Percentiles rank a stretch among this genome's conserved stretches.
phyloP scores from a whole-genome alignment of 1,140 invertebrate species.

The Drosophila triauraria region DNA sequence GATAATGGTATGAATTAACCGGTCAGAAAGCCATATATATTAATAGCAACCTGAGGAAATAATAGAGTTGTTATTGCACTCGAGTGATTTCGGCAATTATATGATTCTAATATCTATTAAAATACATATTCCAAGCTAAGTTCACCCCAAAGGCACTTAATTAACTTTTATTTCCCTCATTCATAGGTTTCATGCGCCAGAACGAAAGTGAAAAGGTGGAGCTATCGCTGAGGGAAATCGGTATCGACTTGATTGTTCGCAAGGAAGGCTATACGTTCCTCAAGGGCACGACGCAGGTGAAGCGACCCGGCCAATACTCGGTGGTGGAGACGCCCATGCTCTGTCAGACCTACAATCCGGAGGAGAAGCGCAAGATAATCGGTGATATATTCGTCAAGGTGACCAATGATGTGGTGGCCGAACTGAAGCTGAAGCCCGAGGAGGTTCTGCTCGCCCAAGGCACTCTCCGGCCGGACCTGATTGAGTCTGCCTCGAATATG shows the following conservation, averaged over 20 bases:
- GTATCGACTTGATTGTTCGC: slow-evolving; percentile 93
- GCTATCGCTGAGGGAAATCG: slow-evolving; percentile 93
- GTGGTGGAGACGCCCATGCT: slow-evolving; percentile 93
- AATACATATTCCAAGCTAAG: neutral
- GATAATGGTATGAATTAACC: slow-evolving; percentile 91
- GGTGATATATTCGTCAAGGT: slow-evolving; percentile 98
- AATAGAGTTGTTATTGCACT: neutral
- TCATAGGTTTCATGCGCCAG: slow-evolving; percentile 96
- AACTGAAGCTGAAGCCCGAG: slow-evolving; percentile 93
- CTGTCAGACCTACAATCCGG: slow-evolving; percentile 94
- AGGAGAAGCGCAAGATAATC: slow-evolving; percentile 99
- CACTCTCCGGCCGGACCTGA: slow-evolving; percentile 98
- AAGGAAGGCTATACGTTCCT: slow-evolving; percentile 91
- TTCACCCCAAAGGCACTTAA: neutral
- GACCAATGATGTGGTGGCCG: slow-evolving; percentile 92
- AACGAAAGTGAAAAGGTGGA: slow-evolving; percentile 96
- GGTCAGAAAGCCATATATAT: neutral
- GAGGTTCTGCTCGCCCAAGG: slow-evolving; percentile 95
- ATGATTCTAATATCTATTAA: neutral
- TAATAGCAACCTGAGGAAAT: neutral
- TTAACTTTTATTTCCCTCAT: neutral
- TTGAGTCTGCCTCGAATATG: slow-evolving; percentile 97
- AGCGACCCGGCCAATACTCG: slow-evolving; percentile 86
- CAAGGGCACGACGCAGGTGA: slow-evolving; percentile 91
- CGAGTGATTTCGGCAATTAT: too few species aligned